These are phyloP conservation scores for Ptilorrhoa leucosticta DNA, from an alignment of 2,113 vertebrate genomes.

Conservation along the genomic window DNA sequence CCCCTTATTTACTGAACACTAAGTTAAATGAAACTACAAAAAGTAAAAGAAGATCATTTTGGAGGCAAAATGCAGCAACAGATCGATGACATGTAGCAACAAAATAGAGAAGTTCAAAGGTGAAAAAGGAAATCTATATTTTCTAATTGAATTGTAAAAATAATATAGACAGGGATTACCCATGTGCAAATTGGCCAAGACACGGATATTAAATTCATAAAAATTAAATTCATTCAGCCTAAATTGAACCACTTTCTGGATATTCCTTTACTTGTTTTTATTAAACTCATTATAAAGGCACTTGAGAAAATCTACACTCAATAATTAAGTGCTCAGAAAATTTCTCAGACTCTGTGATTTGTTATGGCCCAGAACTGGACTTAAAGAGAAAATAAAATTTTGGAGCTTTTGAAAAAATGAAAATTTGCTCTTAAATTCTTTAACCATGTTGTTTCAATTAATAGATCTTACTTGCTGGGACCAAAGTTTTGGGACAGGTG, in stretches of 20 bases:
- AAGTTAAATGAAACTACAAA: neutral
- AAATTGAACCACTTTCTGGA: neutral
- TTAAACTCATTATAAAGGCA: neutral
- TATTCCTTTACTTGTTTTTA: neutral
- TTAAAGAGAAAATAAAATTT: neutral
- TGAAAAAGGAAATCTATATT: neutral
- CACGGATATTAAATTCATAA: neutral
- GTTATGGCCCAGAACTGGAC: neutral
- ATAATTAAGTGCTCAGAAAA: neutral
- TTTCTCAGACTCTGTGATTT: neutral
- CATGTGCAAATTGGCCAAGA: neutral
- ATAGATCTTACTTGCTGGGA: neutral
- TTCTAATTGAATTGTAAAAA: neutral
- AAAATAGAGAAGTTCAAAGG: neutral
- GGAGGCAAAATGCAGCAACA: neutral
- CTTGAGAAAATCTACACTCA: neutral
- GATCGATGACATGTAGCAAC: neutral
- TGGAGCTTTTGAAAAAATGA: neutral
- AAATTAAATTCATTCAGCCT: neutral
- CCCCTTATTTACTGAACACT: neutral
- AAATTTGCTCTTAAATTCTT: neutral
- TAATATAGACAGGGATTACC: neutral
- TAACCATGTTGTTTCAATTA: neutral
- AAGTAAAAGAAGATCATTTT: neutral
- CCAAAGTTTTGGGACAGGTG: neutral